These are phyloP conservation scores for Psephotus haematonotus DNA, from an alignment of 2,113 vertebrate genomes.

Conservation along the genomic window DNA sequence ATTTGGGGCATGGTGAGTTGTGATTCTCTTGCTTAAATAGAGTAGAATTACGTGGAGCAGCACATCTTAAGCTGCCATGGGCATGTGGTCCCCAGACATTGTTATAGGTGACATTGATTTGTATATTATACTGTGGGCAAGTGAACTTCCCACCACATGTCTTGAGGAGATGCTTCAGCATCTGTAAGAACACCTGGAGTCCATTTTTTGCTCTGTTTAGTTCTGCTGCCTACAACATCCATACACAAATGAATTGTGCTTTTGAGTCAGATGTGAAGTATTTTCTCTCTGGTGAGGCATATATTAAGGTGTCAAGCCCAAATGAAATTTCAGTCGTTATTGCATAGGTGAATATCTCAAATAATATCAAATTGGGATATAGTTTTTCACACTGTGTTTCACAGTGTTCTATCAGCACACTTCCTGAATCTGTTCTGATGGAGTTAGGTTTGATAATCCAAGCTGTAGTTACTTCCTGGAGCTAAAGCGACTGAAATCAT, in stretches of 20 bases:
- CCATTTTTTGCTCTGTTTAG: neutral
- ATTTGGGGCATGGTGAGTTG: neutral
- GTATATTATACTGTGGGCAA: neutral
- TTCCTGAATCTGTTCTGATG: neutral
- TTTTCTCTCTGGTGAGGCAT: neutral
- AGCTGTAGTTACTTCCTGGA: neutral
- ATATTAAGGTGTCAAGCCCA: neutral
- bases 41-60: neutral
- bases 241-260: neutral
- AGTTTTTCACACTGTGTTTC: neutral
- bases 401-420: neutral
- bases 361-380: neutral
- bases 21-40: neutral
- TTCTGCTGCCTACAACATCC: neutral
- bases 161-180: neutral
- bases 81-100: neutral
- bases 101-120: neutral
- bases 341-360: neutral
- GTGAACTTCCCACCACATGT: accelerated
- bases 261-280: neutral
- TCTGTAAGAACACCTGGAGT: neutral
- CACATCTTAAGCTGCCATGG: neutral
- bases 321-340: neutral
- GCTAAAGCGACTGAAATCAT: neutral
- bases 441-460: neutral